Percentiles rank a stretch among this genome's conserved stretches.
Evolutionary conservation across 1,140 invertebrate species (phyloP).

Genomic region (Drosophila nannoptera): DNA sequence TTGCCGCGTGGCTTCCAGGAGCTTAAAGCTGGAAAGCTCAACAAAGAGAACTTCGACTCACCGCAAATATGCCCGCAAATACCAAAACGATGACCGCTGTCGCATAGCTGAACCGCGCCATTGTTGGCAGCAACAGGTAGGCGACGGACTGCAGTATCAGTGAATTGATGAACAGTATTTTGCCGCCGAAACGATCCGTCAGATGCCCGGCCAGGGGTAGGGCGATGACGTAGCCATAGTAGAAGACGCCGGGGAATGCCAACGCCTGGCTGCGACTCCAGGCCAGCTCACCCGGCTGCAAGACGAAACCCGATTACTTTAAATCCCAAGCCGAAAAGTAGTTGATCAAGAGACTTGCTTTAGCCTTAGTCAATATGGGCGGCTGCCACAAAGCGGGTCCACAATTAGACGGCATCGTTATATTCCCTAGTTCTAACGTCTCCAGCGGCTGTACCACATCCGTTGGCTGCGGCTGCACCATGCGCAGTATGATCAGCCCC

Average conservation of each 20-base stretch:
- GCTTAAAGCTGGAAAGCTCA: too few relatives aligned
- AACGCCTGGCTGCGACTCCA: constrained; percentile 66
- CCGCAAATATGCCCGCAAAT: constrained; percentile 58
- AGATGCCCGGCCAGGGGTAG: constrained; percentile 60
- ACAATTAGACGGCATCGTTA: constrained; percentile 4
- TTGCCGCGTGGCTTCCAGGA: too few relatives aligned
- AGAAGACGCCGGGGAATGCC: constrained; percentile 56
- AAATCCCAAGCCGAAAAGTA: too few relatives aligned
- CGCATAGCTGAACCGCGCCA: constrained; percentile 53
- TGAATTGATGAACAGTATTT: constrained; percentile 59
- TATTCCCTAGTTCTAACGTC: too few relatives aligned
- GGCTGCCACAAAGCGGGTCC: neutral
- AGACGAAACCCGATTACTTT: neutral
- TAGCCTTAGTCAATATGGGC: too few relatives aligned
- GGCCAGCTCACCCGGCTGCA: constrained; percentile 49
- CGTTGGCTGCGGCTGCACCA: constrained; percentile 52
- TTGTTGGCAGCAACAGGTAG: constrained; percentile 54
- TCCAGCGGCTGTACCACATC: constrained; percentile 12
- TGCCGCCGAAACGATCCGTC: constrained; percentile 66
- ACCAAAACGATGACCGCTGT: constrained; percentile 40
- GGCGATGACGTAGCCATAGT: constrained; percentile 66
- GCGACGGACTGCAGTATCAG: constrained; percentile 41
- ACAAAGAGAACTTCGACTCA: constrained; percentile 21
- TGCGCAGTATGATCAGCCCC: constrained; percentile 63
- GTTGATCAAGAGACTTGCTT: too few relatives aligned